Evolutionary conservation across 2,888 invertebrate genomes (phyloP).

Genomic region (Blastobasis adustella): DNA sequence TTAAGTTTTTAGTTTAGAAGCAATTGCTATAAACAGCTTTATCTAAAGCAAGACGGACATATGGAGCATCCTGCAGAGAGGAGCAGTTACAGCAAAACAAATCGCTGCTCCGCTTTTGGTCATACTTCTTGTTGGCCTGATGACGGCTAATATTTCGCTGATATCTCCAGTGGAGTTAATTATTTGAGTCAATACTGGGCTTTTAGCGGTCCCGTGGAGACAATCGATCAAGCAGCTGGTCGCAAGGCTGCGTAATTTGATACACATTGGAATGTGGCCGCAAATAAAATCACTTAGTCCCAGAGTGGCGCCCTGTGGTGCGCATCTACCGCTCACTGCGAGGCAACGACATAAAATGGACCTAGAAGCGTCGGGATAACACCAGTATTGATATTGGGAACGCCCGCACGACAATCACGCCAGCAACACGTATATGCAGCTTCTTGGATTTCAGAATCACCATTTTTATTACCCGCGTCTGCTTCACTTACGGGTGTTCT

Average conservation of each 20-base stretch:
- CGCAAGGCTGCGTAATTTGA: slow-evolving; percentile 62
- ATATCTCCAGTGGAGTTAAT: slow-evolving; percentile 29
- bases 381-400: slow-evolving; percentile 16
- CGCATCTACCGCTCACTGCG: slow-evolving; percentile 49
- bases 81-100: too few relatives aligned
- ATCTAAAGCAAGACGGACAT: too few relatives aligned
- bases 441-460: not conserved
- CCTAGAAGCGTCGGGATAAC: slow-evolving; percentile 20
- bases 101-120: too few relatives aligned
- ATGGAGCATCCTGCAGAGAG: too few relatives aligned
- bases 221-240: slow-evolving; percentile 70
- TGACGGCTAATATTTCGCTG: not conserved
- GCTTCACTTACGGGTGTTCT: too few relatives aligned
- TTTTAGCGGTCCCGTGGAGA: slow-evolving; percentile 47
- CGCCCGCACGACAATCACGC: slow-evolving; percentile 14
- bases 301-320: slow-evolving; percentile 66
- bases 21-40: too few relatives aligned
- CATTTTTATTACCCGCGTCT: not conserved
- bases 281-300: slow-evolving; percentile 73
- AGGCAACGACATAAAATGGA: slow-evolving; percentile 18
- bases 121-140: too few relatives aligned
- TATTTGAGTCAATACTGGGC: slow-evolving; percentile 49
- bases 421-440: slow-evolving; percentile 11
- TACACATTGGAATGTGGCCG: slow-evolving; percentile 71
- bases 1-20: too few relatives aligned